Conservation (phyloP, 2,888 invertebrate genomes). For the Elaeidobius kamerunicus region DNA sequence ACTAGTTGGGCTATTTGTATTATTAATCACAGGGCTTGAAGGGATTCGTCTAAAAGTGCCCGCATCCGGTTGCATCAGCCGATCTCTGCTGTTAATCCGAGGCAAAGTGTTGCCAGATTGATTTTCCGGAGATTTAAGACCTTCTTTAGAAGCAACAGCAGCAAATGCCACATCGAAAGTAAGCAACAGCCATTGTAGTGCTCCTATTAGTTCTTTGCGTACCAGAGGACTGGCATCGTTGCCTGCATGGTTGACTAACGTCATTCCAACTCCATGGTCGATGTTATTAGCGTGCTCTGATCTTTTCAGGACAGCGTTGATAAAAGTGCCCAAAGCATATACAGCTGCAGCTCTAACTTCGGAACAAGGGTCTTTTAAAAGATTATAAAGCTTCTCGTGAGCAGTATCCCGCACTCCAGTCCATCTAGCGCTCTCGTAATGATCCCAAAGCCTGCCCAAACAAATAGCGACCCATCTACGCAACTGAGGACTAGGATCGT, state of each 20-base stretch:
- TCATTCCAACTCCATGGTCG: constrained; percentile 89
- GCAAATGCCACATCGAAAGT: constrained; percentile 87
- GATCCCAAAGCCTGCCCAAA: constrained; percentile 87
- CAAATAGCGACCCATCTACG: constrained; percentile 91
- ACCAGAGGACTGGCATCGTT: constrained; percentile 84
- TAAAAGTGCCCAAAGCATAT: constrained; percentile 91
- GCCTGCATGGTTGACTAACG: constrained; percentile 71
- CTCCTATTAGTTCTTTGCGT: constrained; percentile 79
- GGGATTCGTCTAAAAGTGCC: constrained; percentile 52
- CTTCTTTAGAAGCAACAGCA: constrained; percentile 67
- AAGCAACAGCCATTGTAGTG: constrained; percentile 80
- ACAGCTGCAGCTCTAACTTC: constrained; percentile 94
- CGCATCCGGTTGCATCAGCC: constrained; percentile 20
- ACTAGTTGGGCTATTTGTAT: constrained; percentile 44
- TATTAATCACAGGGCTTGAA: constrained; percentile 68
- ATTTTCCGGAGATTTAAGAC: constrained; percentile 44
- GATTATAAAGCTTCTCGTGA: constrained; percentile 87
- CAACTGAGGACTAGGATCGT: constrained; percentile 62
- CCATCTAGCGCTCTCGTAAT: constrained; percentile 87
- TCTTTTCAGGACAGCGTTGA: constrained; percentile 78
- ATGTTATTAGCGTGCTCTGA: constrained; percentile 92
- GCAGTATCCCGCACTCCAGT: constrained; percentile 93
- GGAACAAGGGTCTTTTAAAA: constrained; percentile 78
- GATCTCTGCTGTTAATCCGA: constrained; percentile 42
- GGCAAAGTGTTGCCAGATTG: constrained; percentile 37